Conservation (phyloP, 2,888 invertebrate species). For the Dryadula phaetusa region DNA sequence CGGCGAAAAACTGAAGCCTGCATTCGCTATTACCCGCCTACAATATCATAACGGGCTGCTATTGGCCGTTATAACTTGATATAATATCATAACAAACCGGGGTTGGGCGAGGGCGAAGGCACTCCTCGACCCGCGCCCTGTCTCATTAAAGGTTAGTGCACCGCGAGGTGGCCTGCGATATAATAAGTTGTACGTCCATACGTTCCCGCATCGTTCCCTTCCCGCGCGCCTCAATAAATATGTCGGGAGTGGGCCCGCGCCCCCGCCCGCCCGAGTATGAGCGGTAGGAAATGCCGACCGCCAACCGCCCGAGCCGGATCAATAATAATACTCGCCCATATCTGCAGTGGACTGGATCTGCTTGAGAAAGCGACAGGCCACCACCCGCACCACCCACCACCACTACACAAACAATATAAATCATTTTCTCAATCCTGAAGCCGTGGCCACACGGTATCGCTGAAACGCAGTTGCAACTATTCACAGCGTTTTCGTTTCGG, state of each 20-base stretch:
- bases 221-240: conserved; percentile 76
- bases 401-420: conserved; percentile 82
- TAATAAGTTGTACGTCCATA: conserved; percentile 75
- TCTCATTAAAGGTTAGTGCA: conserved; percentile 77
- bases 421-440: conserved; percentile 76
- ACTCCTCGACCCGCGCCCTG: conserved; percentile 65
- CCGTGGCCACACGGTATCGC: conserved; percentile 65
- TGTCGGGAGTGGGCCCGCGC: conserved; percentile 63
- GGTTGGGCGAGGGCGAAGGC: conserved; percentile 79
- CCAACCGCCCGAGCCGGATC: conserved; percentile 79
- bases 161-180: conserved; percentile 67
- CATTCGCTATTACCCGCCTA: conserved; percentile 74
- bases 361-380: conserved; percentile 75
- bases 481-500: not conserved
- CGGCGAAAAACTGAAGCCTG: conserved; percentile 68
- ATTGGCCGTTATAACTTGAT: conserved; percentile 84
- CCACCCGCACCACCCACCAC: conserved; percentile 53
- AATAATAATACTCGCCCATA: conserved; percentile 84
- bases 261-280: conserved; percentile 73
- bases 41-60: conserved; percentile 82
- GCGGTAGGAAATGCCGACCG: conserved; percentile 75
- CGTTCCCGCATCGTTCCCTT: conserved; percentile 59
- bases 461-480: conserved; percentile 48
- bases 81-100: conserved; percentile 86
- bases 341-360: conserved; percentile 83